A percentile compares a stretch with the other conserved stretches of the same genome.
Conservation (phyloP, 2,797 vertebrate species). For the Glossophaga mutica region DNA sequence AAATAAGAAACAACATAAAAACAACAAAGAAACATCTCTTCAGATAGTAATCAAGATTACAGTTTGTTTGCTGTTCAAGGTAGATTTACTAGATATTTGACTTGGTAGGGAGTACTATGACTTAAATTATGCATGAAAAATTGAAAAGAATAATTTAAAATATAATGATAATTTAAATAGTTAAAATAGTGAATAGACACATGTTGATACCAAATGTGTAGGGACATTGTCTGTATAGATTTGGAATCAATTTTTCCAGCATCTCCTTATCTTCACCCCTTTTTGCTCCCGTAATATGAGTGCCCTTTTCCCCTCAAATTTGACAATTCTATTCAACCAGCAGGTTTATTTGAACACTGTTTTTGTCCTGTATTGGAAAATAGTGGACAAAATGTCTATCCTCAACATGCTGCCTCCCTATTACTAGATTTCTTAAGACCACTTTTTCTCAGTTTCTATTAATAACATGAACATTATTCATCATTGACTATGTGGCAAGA, state of each 20-base stretch:
- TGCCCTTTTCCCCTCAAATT: not conserved
- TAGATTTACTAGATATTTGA: slow-evolving; percentile 46
- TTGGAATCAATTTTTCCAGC: not conserved
- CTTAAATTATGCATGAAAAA: slow-evolving; percentile 55
- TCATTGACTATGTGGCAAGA: not conserved
- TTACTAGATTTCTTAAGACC: not conserved
- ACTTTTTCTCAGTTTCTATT: not conserved
- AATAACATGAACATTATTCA: not conserved
- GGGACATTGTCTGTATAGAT: not conserved
- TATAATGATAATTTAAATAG: not conserved
- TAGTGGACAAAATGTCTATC: not conserved
- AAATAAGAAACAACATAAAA: slow-evolving; percentile 43
- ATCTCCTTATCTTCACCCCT: not conserved
- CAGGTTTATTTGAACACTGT: not conserved
- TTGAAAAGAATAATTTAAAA: not conserved
- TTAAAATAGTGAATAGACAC: not conserved
- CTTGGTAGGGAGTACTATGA: slow-evolving; percentile 20
- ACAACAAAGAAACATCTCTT: not conserved
- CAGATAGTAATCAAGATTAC: slow-evolving; percentile 23
- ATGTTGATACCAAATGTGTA: not conserved
- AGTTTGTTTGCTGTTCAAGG: slow-evolving; percentile 34
- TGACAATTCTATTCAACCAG: not conserved
- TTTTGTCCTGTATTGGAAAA: not conserved
- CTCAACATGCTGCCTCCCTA: not conserved
- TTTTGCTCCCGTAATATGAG: not conserved